Conservation (phyloP, 1,140 invertebrate species). For the Zaprionus vittiger region DNA sequence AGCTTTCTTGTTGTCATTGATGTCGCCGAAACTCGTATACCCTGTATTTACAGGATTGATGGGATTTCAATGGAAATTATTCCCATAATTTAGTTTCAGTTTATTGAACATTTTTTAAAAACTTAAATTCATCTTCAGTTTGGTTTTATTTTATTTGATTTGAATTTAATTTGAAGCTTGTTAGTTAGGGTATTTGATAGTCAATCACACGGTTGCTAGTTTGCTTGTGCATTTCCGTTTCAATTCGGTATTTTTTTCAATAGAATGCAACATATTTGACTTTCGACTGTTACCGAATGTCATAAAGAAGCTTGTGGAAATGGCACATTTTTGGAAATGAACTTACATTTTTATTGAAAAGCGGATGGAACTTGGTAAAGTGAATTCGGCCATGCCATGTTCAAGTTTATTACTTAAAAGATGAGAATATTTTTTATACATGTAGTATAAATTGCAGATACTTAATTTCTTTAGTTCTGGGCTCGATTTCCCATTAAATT, state of each 20-base stretch:
- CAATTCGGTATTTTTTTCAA: conserved; percentile 22
- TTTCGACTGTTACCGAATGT: conserved; percentile 44
- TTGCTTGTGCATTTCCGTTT: neutral
- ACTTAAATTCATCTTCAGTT: too few species aligned
- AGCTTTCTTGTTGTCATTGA: conserved; percentile 61
- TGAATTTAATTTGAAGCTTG: neutral
- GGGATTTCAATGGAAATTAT: too few species aligned
- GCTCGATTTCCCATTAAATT: neutral
- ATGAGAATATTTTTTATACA: too few species aligned
- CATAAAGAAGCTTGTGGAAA: conserved; percentile 6
- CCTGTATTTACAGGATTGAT: neutral
- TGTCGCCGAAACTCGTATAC: conserved; percentile 45
- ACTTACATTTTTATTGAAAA: conserved; percentile 19
- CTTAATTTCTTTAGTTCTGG: neutral
- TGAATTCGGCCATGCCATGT: neutral
- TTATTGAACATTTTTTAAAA: too few species aligned
- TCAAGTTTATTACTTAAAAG: too few species aligned
- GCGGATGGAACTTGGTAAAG: neutral
- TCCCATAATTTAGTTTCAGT: too few species aligned
- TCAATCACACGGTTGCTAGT: neutral
- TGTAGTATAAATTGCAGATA: too few species aligned
- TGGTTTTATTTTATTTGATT: neutral
- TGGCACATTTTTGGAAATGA: conserved; percentile 42
- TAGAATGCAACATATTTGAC: conserved; percentile 58
- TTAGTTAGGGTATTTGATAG: neutral